Evolutionary conservation across 2,797 vertebrate species (phyloP).

Genomic region (Hybognathus amarus): DNA sequence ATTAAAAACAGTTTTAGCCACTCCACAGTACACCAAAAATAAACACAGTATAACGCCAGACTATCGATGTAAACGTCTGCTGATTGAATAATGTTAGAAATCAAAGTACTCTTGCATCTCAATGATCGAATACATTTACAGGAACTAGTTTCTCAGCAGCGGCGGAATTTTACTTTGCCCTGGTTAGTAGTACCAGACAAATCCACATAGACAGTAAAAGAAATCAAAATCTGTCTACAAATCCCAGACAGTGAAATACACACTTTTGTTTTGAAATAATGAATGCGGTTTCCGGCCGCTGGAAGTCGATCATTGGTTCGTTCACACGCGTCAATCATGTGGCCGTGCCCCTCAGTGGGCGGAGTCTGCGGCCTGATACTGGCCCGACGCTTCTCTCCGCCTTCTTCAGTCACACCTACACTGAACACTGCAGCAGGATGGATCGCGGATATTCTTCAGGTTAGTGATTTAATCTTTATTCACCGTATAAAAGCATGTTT

Average conservation of each 20-base stretch:
- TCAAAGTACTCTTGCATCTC: no score
- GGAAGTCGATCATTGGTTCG: neutral
- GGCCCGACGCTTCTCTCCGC: neutral
- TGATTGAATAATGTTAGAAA: no score
- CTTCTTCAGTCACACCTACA: neutral
- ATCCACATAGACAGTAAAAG: no score
- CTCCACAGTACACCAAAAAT: no score
- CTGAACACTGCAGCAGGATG: neutral
- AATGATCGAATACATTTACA: no score
- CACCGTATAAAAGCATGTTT: rapidly evolving
- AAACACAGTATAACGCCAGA: no score
- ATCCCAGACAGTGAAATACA: neutral
- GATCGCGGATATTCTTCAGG: slow-evolving; percentile 48
- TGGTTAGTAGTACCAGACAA: no score
- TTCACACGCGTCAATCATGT: neutral
- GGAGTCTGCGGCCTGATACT: slow-evolving; percentile 1
- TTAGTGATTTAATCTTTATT: neutral
- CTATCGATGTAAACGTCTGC: no score
- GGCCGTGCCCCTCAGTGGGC: neutral
- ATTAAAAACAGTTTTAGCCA: no score
- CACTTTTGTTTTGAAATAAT: neutral
- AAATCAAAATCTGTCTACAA: no score
- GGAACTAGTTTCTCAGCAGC: no score
- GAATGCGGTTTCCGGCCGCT: neutral
- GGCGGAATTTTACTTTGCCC: no score